Evolutionary conservation across 2,113 vertebrate genomes (phyloP).

Genomic region (Psilopogon haemacephalus): DNA sequence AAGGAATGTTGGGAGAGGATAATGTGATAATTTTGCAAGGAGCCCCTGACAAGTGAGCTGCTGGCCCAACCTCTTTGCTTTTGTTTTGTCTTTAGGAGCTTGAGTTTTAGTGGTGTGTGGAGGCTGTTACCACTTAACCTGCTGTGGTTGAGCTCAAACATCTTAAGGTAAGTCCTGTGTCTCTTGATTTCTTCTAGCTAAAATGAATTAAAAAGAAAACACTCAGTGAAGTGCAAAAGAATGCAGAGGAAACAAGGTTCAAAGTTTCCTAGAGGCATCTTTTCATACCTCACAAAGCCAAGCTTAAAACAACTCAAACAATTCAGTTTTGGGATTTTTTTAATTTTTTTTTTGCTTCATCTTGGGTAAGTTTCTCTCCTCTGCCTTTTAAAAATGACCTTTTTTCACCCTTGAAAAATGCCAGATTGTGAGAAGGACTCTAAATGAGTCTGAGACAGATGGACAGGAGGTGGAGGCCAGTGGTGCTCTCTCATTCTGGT

Average conservation of each 20-base stretch:
- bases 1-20: background rate
- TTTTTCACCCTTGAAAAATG: background rate
- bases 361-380: background rate
- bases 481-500: background rate
- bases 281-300: background rate
- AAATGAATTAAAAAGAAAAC: background rate
- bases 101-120: background rate
- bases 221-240: background rate
- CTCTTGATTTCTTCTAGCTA: background rate
- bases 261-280: background rate
- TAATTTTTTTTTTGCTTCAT: background rate
- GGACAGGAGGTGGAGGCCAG: background rate
- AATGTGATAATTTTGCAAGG: background rate
- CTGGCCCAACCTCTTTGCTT: background rate
- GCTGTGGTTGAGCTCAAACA: background rate
- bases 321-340: no score
- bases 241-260: background rate
- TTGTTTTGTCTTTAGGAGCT: conserved; percentile 36
- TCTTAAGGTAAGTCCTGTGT: background rate
- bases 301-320: background rate
- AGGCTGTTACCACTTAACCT: background rate
- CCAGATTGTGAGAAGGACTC: background rate
- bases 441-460: background rate
- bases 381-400: background rate
- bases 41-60: background rate